Percentiles rank a stretch among this genome's conserved stretches.
Evolutionary conservation across 2,797 vertebrate genomes (phyloP).

Genomic region (Gephyroberyx darwinii): DNA sequence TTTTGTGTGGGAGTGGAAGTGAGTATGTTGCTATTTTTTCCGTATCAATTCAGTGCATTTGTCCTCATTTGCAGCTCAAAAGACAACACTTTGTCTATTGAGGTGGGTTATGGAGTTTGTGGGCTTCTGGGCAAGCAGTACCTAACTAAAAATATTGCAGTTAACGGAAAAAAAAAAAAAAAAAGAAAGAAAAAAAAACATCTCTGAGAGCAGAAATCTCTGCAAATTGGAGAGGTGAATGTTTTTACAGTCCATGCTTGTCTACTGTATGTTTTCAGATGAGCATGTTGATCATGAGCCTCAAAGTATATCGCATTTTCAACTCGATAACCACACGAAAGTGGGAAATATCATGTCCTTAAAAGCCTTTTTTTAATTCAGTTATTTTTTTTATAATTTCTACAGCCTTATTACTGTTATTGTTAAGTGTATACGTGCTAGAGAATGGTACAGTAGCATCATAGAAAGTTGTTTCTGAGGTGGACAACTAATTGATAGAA

Average conservation of each 20-base stretch:
- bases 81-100: conserved; percentile 57
- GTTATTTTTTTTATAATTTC: conserved; percentile 14
- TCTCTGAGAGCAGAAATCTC: conserved; percentile 55
- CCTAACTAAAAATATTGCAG: conserved; percentile 54
- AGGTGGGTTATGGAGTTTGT: conserved; percentile 45
- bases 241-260: conserved; percentile 71
- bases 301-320: conserved; percentile 62
- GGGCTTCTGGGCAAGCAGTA: conserved; percentile 55
- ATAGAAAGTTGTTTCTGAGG: conserved; percentile 10
- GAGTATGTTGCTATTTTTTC: conserved; percentile 65
- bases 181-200: conserved; percentile 41
- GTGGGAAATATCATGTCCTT: conserved; percentile 31
- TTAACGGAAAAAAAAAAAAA: conserved; percentile 51
- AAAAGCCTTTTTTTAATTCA: conserved; percentile 11
- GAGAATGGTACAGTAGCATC: conserved; percentile 8
- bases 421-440: conserved; percentile 17
- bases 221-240: conserved; percentile 58
- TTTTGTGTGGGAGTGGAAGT: conserved; percentile 75
- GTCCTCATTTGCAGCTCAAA: conserved; percentile 71
- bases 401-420: conserved; percentile 38
- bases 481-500: conserved; percentile 11
- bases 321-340: conserved; percentile 34
- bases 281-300: conserved; percentile 75
- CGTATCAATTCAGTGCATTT: conserved; percentile 64
- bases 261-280: conserved; percentile 73